These are phyloP conservation scores for Coregonus clupeaformis DNA, from an alignment of 2,113 vertebrate species.

Conservation along the genomic window DNA sequence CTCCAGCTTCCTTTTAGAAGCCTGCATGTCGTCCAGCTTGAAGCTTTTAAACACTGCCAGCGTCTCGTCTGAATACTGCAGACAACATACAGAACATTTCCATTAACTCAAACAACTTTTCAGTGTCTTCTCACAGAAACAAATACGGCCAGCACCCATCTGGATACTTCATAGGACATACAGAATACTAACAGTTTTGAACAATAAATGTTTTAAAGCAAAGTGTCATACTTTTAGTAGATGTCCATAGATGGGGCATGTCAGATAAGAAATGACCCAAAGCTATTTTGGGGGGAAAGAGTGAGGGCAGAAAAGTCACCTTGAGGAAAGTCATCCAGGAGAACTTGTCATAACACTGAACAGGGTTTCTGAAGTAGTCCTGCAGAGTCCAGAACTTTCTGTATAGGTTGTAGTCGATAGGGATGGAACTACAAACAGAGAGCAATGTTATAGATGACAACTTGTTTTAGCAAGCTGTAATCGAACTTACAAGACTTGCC, in stretches of 20 bases:
- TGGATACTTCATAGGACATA: no score
- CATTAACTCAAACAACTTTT: no score
- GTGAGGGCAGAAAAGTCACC: conserved; percentile 69
- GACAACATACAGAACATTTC: conserved; percentile 17
- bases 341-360: conserved; percentile 96
- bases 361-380: conserved; percentile 96
- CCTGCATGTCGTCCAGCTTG: conserved; percentile 96
- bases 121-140: no score
- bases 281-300: neutral
- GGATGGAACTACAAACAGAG: conserved; percentile 83
- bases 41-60: conserved; percentile 97
- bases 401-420: conserved; percentile 98
- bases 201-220: no score
- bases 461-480: neutral
- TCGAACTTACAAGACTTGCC: neutral
- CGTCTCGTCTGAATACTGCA: conserved; percentile 93
- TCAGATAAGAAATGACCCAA: neutral
- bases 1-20: conserved; percentile 93
- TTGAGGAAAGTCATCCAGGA: conserved; percentile 97
- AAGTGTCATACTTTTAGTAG: no score
- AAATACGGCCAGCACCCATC: no score
- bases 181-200: no score
- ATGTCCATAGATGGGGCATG: no score
- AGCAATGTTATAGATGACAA: neutral
- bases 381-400: conserved; percentile 99